Evolutionary conservation across 92 coral and sea anemone species (phyloP).

Genomic region (Porites divaricata): DNA sequence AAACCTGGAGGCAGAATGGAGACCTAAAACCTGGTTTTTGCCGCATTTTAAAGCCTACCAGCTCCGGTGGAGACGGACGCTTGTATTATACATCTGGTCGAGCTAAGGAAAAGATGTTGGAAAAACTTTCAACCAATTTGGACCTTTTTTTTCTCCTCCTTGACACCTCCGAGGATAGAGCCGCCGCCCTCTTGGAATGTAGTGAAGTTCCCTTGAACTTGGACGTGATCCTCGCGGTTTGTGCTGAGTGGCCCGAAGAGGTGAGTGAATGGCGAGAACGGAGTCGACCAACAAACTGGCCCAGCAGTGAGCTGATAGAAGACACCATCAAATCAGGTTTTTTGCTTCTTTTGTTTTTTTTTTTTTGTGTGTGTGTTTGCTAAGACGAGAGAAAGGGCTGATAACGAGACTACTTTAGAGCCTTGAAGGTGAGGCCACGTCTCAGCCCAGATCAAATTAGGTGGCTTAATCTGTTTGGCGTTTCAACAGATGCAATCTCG

Average conservation of each 20-base stretch:
- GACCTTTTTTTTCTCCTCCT: background rate
- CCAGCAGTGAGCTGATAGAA: slow-evolving; percentile 6
- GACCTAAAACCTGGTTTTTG: slow-evolving; percentile 20
- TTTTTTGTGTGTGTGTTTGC: too few relatives aligned
- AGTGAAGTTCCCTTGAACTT: background rate
- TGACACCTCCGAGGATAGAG: slow-evolving; percentile 30
- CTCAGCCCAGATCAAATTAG: too few relatives aligned
- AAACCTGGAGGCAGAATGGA: slow-evolving; percentile 22
- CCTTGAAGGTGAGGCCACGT: too few relatives aligned
- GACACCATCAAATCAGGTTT: slow-evolving; percentile 20
- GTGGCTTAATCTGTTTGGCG: too few relatives aligned
- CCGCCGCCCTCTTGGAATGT: background rate
- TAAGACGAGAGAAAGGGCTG: too few relatives aligned
- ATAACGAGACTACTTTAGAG: too few relatives aligned
- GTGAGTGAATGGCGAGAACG: slow-evolving; percentile 23
- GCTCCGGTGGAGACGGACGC: background rate
- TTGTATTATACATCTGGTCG: background rate
- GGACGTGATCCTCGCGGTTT: slow-evolving; percentile 19
- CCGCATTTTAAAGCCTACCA: slow-evolving; percentile 1
- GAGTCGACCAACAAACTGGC: slow-evolving; percentile 15
- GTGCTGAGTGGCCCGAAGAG: slow-evolving; percentile 19
- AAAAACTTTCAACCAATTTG: background rate
- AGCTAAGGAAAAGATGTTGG: slow-evolving; percentile 14
- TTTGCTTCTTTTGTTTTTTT: background rate
- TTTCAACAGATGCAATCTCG: too few relatives aligned